phyloP scores from a whole-genome alignment of 2,888 invertebrate species.

The Phrixothrix hirtus region DNA sequence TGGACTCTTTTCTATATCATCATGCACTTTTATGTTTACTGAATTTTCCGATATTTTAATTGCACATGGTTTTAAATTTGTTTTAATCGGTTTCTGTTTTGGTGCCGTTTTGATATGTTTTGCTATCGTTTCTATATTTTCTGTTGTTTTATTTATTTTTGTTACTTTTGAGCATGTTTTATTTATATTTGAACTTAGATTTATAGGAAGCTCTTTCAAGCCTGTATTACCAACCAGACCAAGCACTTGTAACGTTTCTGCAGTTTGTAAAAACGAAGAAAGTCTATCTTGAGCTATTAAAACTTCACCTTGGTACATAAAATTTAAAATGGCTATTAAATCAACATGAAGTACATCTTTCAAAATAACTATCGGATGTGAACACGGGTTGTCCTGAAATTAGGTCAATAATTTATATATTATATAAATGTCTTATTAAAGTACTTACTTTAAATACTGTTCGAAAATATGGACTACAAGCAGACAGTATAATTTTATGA shows the following conservation, averaged over 20 bases:
- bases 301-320: constrained; percentile 75
- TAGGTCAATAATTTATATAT: constrained; percentile 4
- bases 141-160: neutral
- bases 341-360: constrained; percentile 71
- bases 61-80: too few relatives aligned
- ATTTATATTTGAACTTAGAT: constrained; percentile 1
- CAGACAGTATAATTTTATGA: constrained; percentile 75
- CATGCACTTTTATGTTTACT: neutral
- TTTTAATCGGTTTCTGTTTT: neutral
- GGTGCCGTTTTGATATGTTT: neutral
- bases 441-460: constrained; percentile 68
- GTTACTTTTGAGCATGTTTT: constrained; percentile 6
- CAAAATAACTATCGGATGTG: constrained; percentile 72
- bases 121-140: neutral
- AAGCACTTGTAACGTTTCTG: constrained; percentile 68
- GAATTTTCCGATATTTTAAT: neutral
- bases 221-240: constrained; percentile 59
- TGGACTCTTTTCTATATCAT: neutral
- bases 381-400: constrained; percentile 71
- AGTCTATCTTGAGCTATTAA: constrained; percentile 69
- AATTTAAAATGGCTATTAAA: constrained; percentile 68
- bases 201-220: constrained; percentile 20
- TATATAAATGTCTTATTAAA: neutral
- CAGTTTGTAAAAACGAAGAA: constrained; percentile 68
- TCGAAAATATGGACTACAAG: constrained; percentile 76